Base-by-base conservation (phyloP, 1,140 invertebrate genomes). In the Carposina sasakii region DNA sequence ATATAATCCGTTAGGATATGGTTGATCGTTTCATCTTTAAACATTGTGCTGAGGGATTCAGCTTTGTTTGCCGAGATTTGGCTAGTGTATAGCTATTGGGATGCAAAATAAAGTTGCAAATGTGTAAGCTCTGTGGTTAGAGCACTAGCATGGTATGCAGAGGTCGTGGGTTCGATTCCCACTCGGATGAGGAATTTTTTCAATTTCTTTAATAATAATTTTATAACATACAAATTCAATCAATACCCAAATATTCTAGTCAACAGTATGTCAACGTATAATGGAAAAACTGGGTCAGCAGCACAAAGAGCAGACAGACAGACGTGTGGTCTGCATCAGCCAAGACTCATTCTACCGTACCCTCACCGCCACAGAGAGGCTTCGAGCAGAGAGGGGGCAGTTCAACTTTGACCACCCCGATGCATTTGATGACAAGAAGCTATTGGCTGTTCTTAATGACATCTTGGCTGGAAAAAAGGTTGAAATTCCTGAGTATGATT, bases 341-440 rank as follows among this genome's bases (percentile, higher is more conserved):
- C 96, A 98, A 73, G 98, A 99, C 63, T 95, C 94, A 44, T 99
- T 99, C 86, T 99, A 99, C 81, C 89, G 94, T 39, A 91, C 96
- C 54, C 87, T 99, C 17, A 93, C 90, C 10, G 85, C 89, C 1
- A 90, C 91, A 9, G 96, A 99, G 73, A 92, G 92, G 66, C 66
- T 89, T 0, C 91, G 92, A 71, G 97, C 97, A n/a, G 89, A 91
- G 41, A 93, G 93, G 65, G 97, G 98, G 37, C 90, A 94, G 52
- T 99, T 95, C 68, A 98, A 99, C 86, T 99, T 99, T 86, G 98
- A 99, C 85, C 98, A 99, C 87, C 98, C 98, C 19, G 93, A 95
- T 84, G 95, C 95, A 0, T 95, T 98, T 78, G 93, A 98, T 76
- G 91, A 95, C 69, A 91, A 94, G 36, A 85, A 96, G 15, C 92